phyloP scores from a whole-genome alignment of 2,888 invertebrate genomes.

The Tholera decimalis region DNA sequence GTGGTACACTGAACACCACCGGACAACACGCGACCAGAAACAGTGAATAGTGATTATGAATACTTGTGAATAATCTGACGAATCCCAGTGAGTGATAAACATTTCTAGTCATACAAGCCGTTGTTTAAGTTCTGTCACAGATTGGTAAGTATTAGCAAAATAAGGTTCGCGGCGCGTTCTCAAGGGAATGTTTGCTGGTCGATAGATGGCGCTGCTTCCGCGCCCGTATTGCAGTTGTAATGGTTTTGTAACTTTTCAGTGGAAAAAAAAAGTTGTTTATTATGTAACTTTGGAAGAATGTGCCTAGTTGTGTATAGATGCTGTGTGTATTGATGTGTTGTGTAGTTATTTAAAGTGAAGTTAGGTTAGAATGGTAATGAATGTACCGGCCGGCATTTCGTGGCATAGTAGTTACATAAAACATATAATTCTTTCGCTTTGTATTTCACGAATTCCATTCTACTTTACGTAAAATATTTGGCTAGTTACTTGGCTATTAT shows the following conservation, averaged over 20 bases:
- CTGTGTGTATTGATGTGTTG: background rate
- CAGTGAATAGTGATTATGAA: slow-evolving; percentile 52
- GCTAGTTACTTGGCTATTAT: background rate
- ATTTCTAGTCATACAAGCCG: slow-evolving; percentile 29
- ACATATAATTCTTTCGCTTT: too few species aligned
- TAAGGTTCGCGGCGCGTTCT: slow-evolving; percentile 55
- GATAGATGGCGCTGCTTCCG: slow-evolving; percentile 82
- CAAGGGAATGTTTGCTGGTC: slow-evolving; percentile 62
- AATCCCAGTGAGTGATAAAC: slow-evolving; percentile 56
- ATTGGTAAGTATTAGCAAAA: slow-evolving; percentile 65
- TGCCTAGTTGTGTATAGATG: background rate
- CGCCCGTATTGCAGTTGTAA: slow-evolving; percentile 86
- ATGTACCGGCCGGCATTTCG: slow-evolving; percentile 27
- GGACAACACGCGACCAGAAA: slow-evolving; percentile 55
- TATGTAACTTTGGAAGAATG: slow-evolving; percentile 67
- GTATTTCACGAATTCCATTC: too few species aligned
- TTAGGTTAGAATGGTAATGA: slow-evolving; percentile 3
- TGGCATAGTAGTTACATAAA: background rate
- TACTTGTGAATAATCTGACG: slow-evolving; percentile 45
- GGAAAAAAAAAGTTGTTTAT: slow-evolving; percentile 66
- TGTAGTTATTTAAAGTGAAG: background rate
- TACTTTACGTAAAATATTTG: too few species aligned
- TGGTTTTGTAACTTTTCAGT: slow-evolving; percentile 73
- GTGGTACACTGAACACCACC: slow-evolving; percentile 59
- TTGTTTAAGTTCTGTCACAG: slow-evolving; percentile 35